phyloP scores from a whole-genome alignment of 2,888 invertebrate species.

The Lycaena phlaeas region DNA sequence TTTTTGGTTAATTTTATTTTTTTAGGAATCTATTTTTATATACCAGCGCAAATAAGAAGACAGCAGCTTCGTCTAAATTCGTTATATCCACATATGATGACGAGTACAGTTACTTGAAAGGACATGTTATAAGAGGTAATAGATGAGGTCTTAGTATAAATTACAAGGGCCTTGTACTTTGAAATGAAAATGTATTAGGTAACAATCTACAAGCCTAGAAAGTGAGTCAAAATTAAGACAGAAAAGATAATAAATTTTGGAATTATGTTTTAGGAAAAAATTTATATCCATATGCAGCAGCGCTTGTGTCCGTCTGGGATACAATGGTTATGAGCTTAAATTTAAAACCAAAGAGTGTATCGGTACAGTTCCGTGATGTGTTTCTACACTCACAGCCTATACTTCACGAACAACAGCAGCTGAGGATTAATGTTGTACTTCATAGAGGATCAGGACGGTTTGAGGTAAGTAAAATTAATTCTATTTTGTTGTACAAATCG shows the following conservation, averaged over 20 bases:
- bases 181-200: too few species aligned
- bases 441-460: conserved; percentile 1
- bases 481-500: too few species aligned
- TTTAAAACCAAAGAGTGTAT: neutral
- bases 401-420: neutral
- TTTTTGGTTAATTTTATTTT: neutral
- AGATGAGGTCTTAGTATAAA: too few species aligned
- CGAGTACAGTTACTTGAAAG: conserved; percentile 76
- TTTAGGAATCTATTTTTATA: conserved; percentile 8
- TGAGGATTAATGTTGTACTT: neutral
- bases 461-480: neutral
- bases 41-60: conserved; percentile 35
- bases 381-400: conserved; percentile 3
- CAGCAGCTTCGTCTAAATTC: conserved; percentile 64
- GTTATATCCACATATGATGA: conserved; percentile 66
- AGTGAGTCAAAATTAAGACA: too few species aligned
- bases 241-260: too few species aligned
- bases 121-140: conserved; percentile 86
- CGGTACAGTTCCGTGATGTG: conserved; percentile 1
- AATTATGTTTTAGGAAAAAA: conserved; percentile 4
- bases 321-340: neutral
- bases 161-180: too few species aligned
- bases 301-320: conserved; percentile 2
- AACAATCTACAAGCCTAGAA: too few species aligned
- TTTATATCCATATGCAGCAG: conserved; percentile 5